Evolutionary conservation across 2,888 invertebrate species (phyloP).

Genomic region (Lysandra bellargus): DNA sequence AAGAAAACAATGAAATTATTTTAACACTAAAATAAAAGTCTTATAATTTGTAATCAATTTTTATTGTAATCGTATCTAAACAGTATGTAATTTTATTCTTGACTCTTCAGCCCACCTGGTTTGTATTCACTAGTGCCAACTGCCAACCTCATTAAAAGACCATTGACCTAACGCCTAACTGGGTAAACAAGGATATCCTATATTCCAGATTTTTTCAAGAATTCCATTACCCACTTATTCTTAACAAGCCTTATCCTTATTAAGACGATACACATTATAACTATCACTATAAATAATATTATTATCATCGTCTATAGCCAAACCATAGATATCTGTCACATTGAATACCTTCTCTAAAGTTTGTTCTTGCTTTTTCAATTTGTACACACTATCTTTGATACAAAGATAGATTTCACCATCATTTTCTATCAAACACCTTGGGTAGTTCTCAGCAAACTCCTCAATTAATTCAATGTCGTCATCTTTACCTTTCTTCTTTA

Average conservation of each 20-base stretch:
- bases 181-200: conserved; percentile 32
- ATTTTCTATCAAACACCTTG: conserved; percentile 54
- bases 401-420: conserved; percentile 57
- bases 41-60: background rate
- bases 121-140: background rate
- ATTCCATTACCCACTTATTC: conserved; percentile 36
- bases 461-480: conserved; percentile 42
- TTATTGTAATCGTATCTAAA: background rate
- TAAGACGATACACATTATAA: conserved; percentile 46
- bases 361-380: conserved; percentile 47
- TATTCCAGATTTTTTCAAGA: conserved; percentile 31
- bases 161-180: conserved; percentile 14
- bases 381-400: conserved; percentile 57
- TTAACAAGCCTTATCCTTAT: conserved; percentile 42
- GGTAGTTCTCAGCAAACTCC: conserved; percentile 45
- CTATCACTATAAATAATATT: conserved; percentile 62
- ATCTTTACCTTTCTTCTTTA: conserved; percentile 58
- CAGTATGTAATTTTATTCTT: background rate
- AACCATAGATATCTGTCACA: conserved; percentile 49
- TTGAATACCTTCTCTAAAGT: conserved; percentile 51
- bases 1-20: no score
- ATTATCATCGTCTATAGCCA: conserved; percentile 60
- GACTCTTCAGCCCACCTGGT: background rate
- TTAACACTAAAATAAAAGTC: background rate
- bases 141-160: background rate